These are phyloP conservation scores for Hassar affinis DNA, from an alignment of 2,113 vertebrate genomes.

Conservation along the genomic window DNA sequence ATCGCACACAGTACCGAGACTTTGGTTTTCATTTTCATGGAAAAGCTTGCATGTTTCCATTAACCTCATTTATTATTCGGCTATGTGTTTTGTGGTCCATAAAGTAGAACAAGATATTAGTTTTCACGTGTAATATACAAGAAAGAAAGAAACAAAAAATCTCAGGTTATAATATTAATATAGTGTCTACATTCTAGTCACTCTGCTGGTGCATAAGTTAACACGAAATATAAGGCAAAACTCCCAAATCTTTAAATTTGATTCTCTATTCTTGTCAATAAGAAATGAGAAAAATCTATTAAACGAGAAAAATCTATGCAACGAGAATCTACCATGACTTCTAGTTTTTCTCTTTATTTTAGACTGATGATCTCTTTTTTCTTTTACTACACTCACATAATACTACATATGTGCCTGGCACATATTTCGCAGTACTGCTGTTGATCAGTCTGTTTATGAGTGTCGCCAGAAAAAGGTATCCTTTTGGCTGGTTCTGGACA, in stretches of 20 bases:
- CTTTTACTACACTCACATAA: conserved; percentile 14
- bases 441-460: conserved; percentile 10
- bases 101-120: conserved; percentile 25
- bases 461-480: not conserved
- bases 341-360: not conserved
- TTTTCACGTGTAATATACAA: conserved; percentile 2
- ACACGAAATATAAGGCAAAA: conserved; percentile 72
- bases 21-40: conserved; percentile 44
- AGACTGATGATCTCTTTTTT: not conserved
- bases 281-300: conserved; percentile 8
- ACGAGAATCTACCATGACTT: conserved; percentile 25
- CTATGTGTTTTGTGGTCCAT: conserved; percentile 2
- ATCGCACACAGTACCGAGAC: conserved; percentile 39
- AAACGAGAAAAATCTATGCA: conserved; percentile 21
- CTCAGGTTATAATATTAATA: conserved; percentile 55
- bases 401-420: conserved; percentile 15
- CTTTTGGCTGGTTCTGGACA: conserved; percentile 25
- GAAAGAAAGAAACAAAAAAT: not conserved
- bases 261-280: conserved; percentile 15
- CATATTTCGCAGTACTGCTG: not conserved
- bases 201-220: conserved; percentile 71
- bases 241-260: conserved; percentile 60
- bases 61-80: conserved; percentile 16
- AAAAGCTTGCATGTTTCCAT: conserved; percentile 30
- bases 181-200: conserved; percentile 69